phyloP scores from a whole-genome alignment of 2,797 vertebrate genomes.

The Carduelis carduelis region DNA sequence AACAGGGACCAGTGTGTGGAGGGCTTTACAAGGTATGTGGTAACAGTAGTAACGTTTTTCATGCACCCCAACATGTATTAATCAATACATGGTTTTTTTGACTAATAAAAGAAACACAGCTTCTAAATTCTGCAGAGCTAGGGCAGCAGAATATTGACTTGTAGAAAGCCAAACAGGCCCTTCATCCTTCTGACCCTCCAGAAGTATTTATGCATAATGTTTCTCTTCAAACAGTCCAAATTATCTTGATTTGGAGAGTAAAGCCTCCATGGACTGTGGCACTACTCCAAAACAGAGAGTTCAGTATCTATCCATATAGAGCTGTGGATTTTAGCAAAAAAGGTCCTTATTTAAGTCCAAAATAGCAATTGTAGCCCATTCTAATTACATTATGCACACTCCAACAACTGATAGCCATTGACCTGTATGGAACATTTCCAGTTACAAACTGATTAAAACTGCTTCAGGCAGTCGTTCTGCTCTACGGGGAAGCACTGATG shows the following conservation, averaged over 20 bases:
- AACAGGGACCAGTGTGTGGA: neutral
- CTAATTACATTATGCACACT: conserved; percentile 36
- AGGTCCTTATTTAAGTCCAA: neutral
- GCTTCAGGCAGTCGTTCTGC: neutral
- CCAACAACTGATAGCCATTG: conserved; percentile 34
- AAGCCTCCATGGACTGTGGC: neutral
- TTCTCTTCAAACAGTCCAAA: neutral
- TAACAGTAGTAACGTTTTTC: neutral
- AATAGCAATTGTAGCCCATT: neutral
- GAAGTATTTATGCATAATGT: neutral
- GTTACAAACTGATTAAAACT: conserved; percentile 30
- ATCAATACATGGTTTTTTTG: neutral
- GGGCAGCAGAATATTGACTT: neutral
- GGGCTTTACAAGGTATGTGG: neutral
- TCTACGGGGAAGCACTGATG: neutral
- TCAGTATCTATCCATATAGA: neutral
- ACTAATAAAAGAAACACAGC: neutral
- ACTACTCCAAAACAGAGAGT: neutral
- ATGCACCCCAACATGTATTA: neutral
- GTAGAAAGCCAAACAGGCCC: neutral
- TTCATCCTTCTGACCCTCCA: neutral
- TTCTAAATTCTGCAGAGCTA: neutral
- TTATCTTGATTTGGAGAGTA: neutral
- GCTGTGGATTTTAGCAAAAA: neutral
- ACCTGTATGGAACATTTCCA: conserved; percentile 58